Evolutionary conservation across 2,888 invertebrate species (phyloP).

Genomic region (Caenorhabditis uteleia): DNA sequence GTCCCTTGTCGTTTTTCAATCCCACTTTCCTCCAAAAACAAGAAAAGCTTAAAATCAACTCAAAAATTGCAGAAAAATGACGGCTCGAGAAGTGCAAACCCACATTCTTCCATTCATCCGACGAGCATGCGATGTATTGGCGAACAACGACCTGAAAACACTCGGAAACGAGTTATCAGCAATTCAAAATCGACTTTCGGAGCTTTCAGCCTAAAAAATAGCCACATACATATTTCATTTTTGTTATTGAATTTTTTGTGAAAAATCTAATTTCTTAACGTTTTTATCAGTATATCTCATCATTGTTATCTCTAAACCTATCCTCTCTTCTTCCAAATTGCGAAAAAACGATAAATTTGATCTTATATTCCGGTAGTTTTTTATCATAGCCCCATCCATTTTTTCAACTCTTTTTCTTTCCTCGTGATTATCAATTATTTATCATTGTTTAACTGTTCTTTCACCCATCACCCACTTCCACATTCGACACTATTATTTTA

Average conservation of each 20-base stretch:
- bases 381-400: no score
- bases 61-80: conserved; percentile 27
- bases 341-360: neutral
- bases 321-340: neutral
- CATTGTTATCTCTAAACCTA: no score
- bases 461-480: no score
- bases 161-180: conserved; percentile 27
- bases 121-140: conserved; percentile 30
- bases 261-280: no score
- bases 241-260: neutral
- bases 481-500: no score
- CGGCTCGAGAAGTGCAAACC: conserved; percentile 18
- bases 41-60: no score
- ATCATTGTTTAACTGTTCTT: no score
- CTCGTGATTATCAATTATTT: no score
- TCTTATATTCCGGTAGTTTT: neutral
- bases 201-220: conserved; percentile 14
- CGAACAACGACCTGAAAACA: conserved; percentile 5
- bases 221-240: neutral
- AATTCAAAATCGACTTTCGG: conserved; percentile 31
- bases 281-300: no score
- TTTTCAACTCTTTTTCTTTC: no score
- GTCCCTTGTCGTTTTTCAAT: no score
- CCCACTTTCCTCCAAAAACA: no score
- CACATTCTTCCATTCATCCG: conserved; percentile 38